A percentile compares a stretch with the other conserved stretches of the same genome.
Conservation (phyloP, 2,113 vertebrate species). For the Anarrhichthys ocellatus region DNA sequence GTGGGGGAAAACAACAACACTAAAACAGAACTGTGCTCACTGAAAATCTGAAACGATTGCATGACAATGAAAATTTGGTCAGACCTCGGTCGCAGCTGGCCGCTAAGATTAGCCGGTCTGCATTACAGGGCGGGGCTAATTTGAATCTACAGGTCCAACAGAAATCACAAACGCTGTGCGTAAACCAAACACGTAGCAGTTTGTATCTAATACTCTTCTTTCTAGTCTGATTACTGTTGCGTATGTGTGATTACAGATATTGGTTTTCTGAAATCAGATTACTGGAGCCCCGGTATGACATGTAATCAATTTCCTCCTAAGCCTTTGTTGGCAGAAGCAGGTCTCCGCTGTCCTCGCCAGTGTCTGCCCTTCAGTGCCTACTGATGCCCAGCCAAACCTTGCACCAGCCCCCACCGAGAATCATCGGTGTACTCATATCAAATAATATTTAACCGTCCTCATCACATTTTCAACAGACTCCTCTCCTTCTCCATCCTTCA, state of each 20-base stretch:
- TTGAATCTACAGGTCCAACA: neutral
- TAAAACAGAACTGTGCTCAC: no score
- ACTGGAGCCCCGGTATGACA: conserved; percentile 14
- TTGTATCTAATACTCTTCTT: conserved; percentile 3
- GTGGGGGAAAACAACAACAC: neutral
- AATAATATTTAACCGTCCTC: neutral
- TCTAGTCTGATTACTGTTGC: conserved; percentile 9
- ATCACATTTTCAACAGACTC: neutral
- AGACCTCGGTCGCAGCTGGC: no score
- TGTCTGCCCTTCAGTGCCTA: conserved; percentile 59
- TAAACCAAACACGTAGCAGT: neutral
- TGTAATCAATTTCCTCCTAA: conserved; percentile 55
- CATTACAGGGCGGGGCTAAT: neutral
- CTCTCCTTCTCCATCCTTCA: neutral
- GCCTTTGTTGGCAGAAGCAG: conserved; percentile 46
- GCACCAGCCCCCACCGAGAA: neutral
- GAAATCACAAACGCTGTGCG: neutral
- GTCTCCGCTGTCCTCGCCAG: conserved; percentile 45
- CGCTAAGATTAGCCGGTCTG: neutral
- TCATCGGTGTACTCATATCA: neutral
- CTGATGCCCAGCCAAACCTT: conserved; percentile 55
- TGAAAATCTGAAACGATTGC: neutral
- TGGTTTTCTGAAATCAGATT: conserved; percentile 50
- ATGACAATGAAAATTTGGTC: neutral
- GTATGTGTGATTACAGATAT: conserved; percentile 52